Evolutionary conservation across 2,113 vertebrate species (phyloP).

Genomic region (Saccopteryx bilineata): DNA sequence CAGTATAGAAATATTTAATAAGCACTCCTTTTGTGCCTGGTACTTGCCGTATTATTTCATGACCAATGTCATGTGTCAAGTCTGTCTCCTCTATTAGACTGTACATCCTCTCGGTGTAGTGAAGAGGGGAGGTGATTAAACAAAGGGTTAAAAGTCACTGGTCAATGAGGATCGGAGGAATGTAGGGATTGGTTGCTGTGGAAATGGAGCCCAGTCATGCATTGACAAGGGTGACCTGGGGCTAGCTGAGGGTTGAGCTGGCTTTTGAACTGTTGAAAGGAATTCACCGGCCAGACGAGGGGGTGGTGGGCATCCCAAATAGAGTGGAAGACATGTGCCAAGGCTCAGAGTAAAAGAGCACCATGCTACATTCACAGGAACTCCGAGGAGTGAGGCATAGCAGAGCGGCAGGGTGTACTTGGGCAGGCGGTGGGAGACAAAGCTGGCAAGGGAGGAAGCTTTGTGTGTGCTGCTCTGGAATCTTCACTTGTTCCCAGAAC

Average conservation of each 20-base stretch:
- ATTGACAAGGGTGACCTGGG: neutral
- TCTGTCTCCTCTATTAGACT: neutral
- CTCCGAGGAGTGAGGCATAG: neutral
- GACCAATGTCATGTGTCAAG: neutral
- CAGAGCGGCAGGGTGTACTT: neutral
- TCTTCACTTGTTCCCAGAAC: neutral
- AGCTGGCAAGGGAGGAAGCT: rapidly evolving
- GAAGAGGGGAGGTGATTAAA: neutral
- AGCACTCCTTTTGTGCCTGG: neutral
- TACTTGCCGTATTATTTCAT: neutral
- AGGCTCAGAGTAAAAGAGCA: neutral
- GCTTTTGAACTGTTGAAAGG: neutral
- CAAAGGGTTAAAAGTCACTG: neutral
- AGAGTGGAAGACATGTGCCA: neutral
- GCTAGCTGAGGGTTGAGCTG: neutral
- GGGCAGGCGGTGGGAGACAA: neutral
- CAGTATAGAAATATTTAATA: neutral
- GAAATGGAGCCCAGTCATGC: neutral
- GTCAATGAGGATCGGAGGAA: neutral
- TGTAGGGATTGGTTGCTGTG: neutral
- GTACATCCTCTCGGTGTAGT: neutral
- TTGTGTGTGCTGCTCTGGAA: neutral
- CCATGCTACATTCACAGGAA: neutral
- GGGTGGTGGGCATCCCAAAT: neutral
- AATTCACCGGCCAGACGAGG: neutral